These are phyloP conservation scores for Eretmochelys imbricata DNA, from an alignment of 2,113 vertebrate species.

Conservation along the genomic window DNA sequence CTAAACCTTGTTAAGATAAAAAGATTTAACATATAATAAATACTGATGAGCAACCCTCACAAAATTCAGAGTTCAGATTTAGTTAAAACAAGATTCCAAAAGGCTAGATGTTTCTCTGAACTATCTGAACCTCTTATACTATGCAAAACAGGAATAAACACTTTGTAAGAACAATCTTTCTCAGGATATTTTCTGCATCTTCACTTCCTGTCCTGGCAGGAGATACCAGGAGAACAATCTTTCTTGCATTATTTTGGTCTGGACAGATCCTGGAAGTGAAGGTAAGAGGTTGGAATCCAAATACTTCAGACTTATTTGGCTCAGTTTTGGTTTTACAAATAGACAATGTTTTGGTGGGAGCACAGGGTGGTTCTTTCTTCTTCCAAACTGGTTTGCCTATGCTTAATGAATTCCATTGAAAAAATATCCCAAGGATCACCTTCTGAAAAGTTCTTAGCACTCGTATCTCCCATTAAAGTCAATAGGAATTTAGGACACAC, in stretches of 20 bases:
- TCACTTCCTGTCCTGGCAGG: slow-evolving; percentile 36
- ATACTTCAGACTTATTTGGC: slow-evolving; percentile 50
- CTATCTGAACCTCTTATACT: slow-evolving; percentile 15
- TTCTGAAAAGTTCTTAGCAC: no score
- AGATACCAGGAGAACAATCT: slow-evolving; percentile 39
- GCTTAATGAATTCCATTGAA: background rate
- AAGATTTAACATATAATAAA: background rate
- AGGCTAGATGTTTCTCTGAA: background rate
- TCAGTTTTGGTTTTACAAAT: slow-evolving; percentile 40
- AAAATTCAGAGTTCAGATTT: slow-evolving; percentile 27
- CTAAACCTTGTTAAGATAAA: background rate
- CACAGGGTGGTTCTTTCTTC: background rate
- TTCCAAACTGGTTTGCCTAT: background rate
- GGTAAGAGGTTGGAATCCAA: slow-evolving; percentile 59
- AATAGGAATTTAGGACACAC: background rate
- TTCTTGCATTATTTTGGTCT: slow-evolving; percentile 49
- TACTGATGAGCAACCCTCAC: background rate
- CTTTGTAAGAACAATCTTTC: slow-evolving; percentile 33
- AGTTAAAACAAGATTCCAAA: slow-evolving; percentile 10
- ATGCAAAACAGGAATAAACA: slow-evolving; percentile 10
- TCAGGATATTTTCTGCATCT: slow-evolving; percentile 36
- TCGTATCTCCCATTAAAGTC: no score
- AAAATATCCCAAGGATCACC: background rate
- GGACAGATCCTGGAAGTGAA: slow-evolving; percentile 59
- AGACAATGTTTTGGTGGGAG: slow-evolving; percentile 57